Conservation (phyloP, 1,140 invertebrate species). For the Hyposmocoma kahamanoa region DNA sequence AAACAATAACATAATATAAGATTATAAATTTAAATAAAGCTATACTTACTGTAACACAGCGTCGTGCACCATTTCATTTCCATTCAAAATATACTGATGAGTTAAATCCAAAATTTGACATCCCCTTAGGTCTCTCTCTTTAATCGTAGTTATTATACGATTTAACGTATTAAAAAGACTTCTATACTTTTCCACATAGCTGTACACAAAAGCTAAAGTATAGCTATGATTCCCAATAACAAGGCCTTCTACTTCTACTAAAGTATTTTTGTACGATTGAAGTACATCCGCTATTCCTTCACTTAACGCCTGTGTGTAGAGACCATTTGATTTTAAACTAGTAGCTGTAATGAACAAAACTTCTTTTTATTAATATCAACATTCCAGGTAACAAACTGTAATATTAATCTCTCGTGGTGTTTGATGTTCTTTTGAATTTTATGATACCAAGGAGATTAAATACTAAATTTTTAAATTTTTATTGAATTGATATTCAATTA, state of each 20-base stretch:
- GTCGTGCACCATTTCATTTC: slow-evolving; percentile 59
- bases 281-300: slow-evolving; percentile 66
- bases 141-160: slow-evolving; percentile 56
- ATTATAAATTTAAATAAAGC: too few species aligned
- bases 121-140: slow-evolving; percentile 56
- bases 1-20: too few species aligned
- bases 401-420: too few species aligned
- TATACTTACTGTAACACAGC: slow-evolving; percentile 50
- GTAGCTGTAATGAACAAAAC: slow-evolving; percentile 22
- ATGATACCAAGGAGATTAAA: too few species aligned
- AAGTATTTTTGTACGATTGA: slow-evolving; percentile 50
- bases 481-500: too few species aligned
- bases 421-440: too few species aligned
- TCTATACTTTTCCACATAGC: slow-evolving; percentile 59
- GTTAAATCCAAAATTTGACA: slow-evolving; percentile 66
- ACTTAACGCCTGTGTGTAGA: slow-evolving; percentile 65
- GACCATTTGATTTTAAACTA: slow-evolving; percentile 45
- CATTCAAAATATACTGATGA: slow-evolving; percentile 63
- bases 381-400: too few species aligned
- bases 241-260: slow-evolving; percentile 55
- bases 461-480: too few species aligned
- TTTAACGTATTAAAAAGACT: slow-evolving; percentile 61
- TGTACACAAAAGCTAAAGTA: slow-evolving; percentile 59
- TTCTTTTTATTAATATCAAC: slow-evolving; percentile 11
- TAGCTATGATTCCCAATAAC: slow-evolving; percentile 58